phyloP scores from a whole-genome alignment of 1,140 invertebrate genomes.

The Musca vetustissima region DNA sequence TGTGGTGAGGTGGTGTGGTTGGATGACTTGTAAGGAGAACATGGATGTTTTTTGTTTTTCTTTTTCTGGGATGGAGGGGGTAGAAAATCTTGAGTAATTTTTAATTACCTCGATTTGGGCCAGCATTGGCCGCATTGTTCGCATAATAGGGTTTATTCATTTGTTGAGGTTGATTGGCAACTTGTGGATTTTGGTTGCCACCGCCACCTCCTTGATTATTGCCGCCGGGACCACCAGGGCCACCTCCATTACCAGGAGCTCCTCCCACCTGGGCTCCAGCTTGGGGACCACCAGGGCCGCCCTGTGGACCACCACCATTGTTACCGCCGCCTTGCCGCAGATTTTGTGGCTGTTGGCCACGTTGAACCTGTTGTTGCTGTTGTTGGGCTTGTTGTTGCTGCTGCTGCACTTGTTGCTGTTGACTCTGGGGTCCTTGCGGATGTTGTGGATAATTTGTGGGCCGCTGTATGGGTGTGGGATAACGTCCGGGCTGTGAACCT shows the following conservation, averaged over 20 bases:
- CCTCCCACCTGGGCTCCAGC: slow-evolving; percentile 5
- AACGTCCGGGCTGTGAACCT: slow-evolving; percentile 46
- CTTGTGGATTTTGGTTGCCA: slow-evolving; percentile 27
- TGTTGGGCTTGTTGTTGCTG: slow-evolving; percentile 45
- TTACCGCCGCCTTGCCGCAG: slow-evolving; percentile 43
- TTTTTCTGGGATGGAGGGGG: no score
- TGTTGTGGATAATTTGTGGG: slow-evolving; percentile 58
- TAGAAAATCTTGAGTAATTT: slow-evolving; percentile 7
- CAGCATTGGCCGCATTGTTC: slow-evolving; percentile 40
- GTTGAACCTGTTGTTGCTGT: slow-evolving; percentile 49
- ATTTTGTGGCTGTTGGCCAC: slow-evolving; percentile 47
- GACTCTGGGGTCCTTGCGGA: slow-evolving; percentile 40
- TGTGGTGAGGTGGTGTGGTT: slow-evolving; percentile 29
- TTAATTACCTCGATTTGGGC: slow-evolving; percentile 47
- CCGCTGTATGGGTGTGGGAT: slow-evolving; percentile 54
- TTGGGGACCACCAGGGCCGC: slow-evolving; percentile 40
- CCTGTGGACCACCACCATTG: slow-evolving; percentile 39
- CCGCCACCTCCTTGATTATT: slow-evolving; percentile 37
- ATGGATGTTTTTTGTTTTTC: slow-evolving; percentile 33
- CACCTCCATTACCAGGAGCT: slow-evolving; percentile 18
- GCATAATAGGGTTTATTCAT: slow-evolving; percentile 54
- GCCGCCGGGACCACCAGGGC: slow-evolving; percentile 31
- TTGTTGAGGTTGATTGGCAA: slow-evolving; percentile 30
- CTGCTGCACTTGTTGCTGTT: slow-evolving; percentile 54
- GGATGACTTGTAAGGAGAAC: slow-evolving; percentile 34